phyloP scores from a whole-genome alignment of 2,113 vertebrate genomes.

The Catharus fuscescens region DNA sequence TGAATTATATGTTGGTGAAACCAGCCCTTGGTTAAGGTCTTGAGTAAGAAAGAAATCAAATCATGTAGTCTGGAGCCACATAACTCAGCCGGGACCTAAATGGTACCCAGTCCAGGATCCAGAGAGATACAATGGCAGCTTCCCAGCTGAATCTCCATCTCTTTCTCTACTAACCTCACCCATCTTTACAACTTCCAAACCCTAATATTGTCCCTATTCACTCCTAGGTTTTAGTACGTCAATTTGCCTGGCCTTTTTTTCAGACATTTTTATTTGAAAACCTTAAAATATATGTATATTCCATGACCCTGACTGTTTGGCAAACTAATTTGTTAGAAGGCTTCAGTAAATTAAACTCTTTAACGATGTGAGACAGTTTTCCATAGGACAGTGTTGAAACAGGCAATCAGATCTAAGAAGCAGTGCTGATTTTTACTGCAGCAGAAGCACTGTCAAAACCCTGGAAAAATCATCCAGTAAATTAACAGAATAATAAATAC shows the following conservation, averaged over 20 bases:
- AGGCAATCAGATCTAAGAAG: not conserved
- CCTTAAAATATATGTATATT: not conserved
- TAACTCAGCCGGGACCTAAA: not conserved
- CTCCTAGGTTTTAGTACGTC: not conserved
- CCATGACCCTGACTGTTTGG: not conserved
- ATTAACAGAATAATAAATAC: not conserved
- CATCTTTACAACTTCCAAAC: not conserved
- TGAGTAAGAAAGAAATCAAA: not conserved
- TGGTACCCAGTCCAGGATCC: not conserved
- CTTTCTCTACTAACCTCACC: not conserved
- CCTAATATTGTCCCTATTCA: not conserved
- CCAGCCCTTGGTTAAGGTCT: not conserved
- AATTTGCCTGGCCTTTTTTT: not conserved
- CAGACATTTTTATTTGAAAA: not conserved
- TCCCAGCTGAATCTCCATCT: not conserved
- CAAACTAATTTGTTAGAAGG: conserved; percentile 27
- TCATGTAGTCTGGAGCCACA: not conserved
- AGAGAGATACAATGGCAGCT: not conserved
- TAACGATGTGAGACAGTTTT: not conserved
- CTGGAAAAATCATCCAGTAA: not conserved
- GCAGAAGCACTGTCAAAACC: not conserved
- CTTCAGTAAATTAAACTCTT: conserved; percentile 37
- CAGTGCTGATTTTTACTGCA: conserved; percentile 31
- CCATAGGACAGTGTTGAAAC: not conserved
- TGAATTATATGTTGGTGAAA: not conserved